Conservation (phyloP, 1,140 invertebrate genomes). For the Bombus difficillimus region DNA sequence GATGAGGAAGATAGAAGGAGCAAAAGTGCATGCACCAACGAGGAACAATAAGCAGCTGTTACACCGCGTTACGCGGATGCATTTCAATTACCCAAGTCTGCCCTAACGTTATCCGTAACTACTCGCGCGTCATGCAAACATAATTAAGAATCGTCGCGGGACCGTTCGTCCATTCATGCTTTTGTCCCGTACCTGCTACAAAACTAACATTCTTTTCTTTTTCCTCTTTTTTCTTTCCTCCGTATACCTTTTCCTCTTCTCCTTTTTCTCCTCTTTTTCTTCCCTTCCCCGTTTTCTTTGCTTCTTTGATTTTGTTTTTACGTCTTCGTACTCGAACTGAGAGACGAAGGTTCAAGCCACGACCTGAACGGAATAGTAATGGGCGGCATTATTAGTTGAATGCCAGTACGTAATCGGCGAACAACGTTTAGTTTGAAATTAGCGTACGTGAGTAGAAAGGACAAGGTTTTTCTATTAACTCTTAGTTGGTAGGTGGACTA, state of each 20-base stretch:
- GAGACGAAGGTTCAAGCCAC: not conserved
- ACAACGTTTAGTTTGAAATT: conserved; percentile 45
- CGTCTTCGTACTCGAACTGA: too few relatives aligned
- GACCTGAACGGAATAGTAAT: conserved; percentile 30
- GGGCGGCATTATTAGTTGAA: conserved; percentile 36
- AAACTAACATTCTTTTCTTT: not conserved
- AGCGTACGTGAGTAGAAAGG: conserved; percentile 35
- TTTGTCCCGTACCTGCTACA: not conserved
- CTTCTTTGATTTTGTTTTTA: not conserved
- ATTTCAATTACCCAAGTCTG: conserved; percentile 44
- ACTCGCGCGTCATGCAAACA: not conserved
- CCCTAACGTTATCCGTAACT: conserved; percentile 18
- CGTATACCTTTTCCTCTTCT: too few relatives aligned
- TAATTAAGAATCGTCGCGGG: conserved; percentile 1
- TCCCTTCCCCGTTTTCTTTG: too few relatives aligned
- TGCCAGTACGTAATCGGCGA: conserved; percentile 32
- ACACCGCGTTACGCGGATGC: conserved; percentile 9
- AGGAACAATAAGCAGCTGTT: conserved; percentile 50
- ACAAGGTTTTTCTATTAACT: not conserved
- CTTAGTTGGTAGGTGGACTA: not conserved
- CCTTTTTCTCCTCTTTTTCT: not conserved
- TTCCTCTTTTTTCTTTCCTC: not conserved
- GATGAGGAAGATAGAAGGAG: conserved; percentile 32
- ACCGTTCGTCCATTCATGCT: conserved; percentile 6
- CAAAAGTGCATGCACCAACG: conserved; percentile 4